phyloP scores from a whole-genome alignment of 1,140 invertebrate species.

The Aphaenogaster ashmeadi region DNA sequence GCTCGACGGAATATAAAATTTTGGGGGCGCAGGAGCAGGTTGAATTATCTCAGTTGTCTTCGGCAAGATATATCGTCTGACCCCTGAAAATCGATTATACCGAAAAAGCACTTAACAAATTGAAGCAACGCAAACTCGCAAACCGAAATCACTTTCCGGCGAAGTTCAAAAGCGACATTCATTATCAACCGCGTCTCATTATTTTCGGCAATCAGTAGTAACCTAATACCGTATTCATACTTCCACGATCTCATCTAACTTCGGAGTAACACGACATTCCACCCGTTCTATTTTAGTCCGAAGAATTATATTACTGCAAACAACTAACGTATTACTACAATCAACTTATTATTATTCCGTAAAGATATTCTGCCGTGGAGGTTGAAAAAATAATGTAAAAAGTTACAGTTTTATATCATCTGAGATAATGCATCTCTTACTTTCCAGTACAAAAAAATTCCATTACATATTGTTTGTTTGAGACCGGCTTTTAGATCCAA shows the following conservation, averaged over 20 bases:
- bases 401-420: background rate
- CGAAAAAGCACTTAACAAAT: conserved; percentile 52
- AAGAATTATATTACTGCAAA: background rate
- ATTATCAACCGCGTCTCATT: conserved; percentile 18
- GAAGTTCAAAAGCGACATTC: conserved; percentile 1
- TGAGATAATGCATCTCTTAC: background rate
- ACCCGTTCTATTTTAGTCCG: background rate
- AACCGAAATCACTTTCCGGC: background rate
- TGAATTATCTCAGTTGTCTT: conserved; percentile 27
- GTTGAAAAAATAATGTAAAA: background rate
- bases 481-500: background rate
- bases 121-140: conserved; percentile 4
- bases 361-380: background rate
- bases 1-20: conserved; percentile 18
- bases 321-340: background rate
- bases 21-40: background rate
- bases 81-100: background rate
- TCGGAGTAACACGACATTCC: background rate
- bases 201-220: conserved; percentile 22
- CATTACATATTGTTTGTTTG: background rate
- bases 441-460: background rate
- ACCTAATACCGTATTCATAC: background rate
- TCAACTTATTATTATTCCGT: conserved; percentile 11
- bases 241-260: conserved; percentile 3
- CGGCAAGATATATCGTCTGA: background rate